Base-by-base conservation (phyloP, 2,113 vertebrate species). In the Grallaria varia region DNA sequence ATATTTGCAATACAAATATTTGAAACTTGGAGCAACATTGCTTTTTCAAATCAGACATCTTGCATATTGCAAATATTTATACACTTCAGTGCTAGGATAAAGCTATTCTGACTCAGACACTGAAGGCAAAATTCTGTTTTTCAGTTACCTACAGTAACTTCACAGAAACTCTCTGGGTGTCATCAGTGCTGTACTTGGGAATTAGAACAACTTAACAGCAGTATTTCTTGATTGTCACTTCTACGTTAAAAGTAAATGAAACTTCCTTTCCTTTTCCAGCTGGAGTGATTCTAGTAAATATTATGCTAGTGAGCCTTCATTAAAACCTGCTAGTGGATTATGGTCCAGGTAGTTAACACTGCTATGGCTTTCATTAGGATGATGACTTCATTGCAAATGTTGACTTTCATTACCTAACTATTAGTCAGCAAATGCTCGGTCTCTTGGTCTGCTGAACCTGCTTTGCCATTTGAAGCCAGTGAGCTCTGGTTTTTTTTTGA, bases 41-140 rank as follows among this genome's bases (percentile, higher is more conserved):
- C 74, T 85, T 92, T 96, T 95, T 95, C 91, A 79, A 82, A 96
- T 95, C 95, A 90, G 96, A 67, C 76, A 47, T 96, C 56, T 85
- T 90, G 50, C 58, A 45, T 44, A 71, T 87, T 92, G 81, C 69
- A 87, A 91, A 71, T 96, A 92, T 97, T 96, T 95, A 76, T 78
- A 67, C 39, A 12, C 87, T 91, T 92, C 47, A 64, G 86, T 69
- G 73, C 53, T 92, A 75, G 86, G 63, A 56, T 78, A 96, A 96
- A 95, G 93, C 91, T 95, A 22, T 88, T 95, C 83, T 81, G 87
- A 94, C 33, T 87, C 78, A 74, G 37, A 69, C 66, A 93, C 22
- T 95, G 71, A 87, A 56, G 82, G 82, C 79, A 92, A 83, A 78
- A 92, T 90, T 92, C 69, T 95, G 52, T 45, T 91, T 92, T 87